A percentile compares a stretch with the other conserved stretches of the same genome.
These are phyloP conservation scores for Brachynemurus nebulosus DNA, from an alignment of 2,888 invertebrate genomes.

Conservation along the genomic window DNA sequence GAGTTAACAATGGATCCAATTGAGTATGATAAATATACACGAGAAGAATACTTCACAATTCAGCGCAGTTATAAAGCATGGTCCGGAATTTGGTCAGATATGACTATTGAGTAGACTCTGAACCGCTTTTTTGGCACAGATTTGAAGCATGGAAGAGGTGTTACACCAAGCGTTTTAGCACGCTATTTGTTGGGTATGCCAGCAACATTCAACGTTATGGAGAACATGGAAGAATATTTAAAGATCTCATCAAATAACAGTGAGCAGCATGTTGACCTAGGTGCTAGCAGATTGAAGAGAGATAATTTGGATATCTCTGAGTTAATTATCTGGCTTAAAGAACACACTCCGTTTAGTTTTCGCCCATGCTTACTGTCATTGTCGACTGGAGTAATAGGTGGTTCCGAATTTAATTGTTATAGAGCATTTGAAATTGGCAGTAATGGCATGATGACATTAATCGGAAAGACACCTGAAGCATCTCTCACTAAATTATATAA, in stretches of 20 bases:
- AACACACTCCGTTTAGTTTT: not conserved
- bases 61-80: constrained; percentile 17
- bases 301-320: not conserved
- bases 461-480: no score
- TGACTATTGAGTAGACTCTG: constrained; percentile 24
- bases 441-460: not conserved
- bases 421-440: no score
- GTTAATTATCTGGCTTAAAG: not conserved
- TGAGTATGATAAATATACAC: constrained; percentile 19
- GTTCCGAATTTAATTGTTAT: no score
- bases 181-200: not conserved
- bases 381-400: no score
- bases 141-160: constrained; percentile 18
- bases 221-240: not conserved
- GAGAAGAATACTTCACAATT: constrained; percentile 15
- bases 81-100: constrained; percentile 20
- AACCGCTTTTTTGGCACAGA: constrained; percentile 23
- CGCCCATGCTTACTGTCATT: not conserved
- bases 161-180: not conserved
- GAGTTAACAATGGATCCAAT: constrained; percentile 15
- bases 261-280: not conserved
- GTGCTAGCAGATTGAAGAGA: not conserved
- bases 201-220: not conserved
- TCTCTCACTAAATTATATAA: no score
- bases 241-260: not conserved